phyloP scores from a whole-genome alignment of 1,140 invertebrate species.

The Eueides isabella region DNA sequence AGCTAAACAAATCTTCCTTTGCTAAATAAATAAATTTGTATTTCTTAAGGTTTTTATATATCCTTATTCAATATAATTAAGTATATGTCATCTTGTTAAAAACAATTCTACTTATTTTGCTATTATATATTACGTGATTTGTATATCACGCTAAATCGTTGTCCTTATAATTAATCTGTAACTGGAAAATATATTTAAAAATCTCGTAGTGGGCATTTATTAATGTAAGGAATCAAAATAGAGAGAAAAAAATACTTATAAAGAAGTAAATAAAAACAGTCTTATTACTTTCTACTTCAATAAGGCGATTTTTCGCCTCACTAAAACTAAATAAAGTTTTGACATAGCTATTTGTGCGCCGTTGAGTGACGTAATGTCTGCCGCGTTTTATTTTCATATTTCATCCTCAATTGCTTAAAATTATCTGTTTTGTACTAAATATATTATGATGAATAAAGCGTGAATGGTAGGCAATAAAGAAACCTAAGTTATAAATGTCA shows the following conservation, averaged over 20 bases:
- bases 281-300: background rate
- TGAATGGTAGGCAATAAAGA: background rate
- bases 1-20: background rate
- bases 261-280: too few relatives aligned
- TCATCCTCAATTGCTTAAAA: background rate
- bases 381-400: background rate
- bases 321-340: slow-evolving; percentile 9
- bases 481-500: too few relatives aligned
- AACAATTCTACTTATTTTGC: too few relatives aligned
- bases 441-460: background rate
- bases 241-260: too few relatives aligned
- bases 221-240: too few relatives aligned
- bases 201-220: too few relatives aligned
- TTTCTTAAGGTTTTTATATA: background rate
- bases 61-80: too few relatives aligned
- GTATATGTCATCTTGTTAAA: too few relatives aligned
- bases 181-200: too few relatives aligned
- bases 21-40: background rate
- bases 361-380: background rate
- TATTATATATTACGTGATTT: too few relatives aligned
- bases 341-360: slow-evolving; percentile 21
- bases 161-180: too few relatives aligned
- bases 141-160: too few relatives aligned
- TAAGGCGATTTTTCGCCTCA: slow-evolving; percentile 13
- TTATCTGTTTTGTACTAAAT: background rate